Conservation (phyloP, 2,888 invertebrate genomes). For the Lypha dubia region DNA sequence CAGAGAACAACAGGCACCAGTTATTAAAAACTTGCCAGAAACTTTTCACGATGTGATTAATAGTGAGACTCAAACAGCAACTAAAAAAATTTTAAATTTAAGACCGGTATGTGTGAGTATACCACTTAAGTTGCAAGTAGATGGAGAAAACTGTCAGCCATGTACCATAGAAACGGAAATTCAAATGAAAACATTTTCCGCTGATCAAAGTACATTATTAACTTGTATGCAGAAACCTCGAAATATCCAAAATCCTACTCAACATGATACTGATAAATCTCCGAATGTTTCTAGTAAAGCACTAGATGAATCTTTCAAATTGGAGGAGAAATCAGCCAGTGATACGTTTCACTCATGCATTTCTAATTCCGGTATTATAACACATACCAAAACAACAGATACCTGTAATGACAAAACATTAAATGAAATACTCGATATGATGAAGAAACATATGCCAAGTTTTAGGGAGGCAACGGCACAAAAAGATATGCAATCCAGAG, state of each 20-base stretch:
- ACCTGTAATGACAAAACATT: neutral
- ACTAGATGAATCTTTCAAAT: neutral
- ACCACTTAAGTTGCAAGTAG: slow-evolving; percentile 60
- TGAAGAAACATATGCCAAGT: slow-evolving; percentile 2
- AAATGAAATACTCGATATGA: slow-evolving; percentile 19
- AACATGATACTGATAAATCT: no score
- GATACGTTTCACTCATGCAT: slow-evolving; percentile 20
- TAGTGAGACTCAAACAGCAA: neutral
- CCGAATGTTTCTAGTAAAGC: neutral
- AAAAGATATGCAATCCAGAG: neutral
- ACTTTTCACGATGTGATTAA: neutral
- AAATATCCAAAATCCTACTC: neutral
- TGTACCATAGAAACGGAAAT: slow-evolving; percentile 49
- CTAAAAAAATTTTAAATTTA: slow-evolving; percentile 16
- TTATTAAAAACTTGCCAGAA: neutral
- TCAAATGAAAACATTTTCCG: slow-evolving; percentile 15
- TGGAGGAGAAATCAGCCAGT: neutral
- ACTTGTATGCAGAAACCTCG: neutral
- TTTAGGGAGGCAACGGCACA: neutral
- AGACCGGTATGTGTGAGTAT: slow-evolving; percentile 44
- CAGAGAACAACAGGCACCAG: neutral
- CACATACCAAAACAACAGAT: neutral
- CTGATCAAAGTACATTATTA: neutral
- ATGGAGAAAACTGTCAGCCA: slow-evolving; percentile 14
- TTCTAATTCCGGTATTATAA: slow-evolving; percentile 22